Base-by-base conservation (phyloP, 2,888 invertebrate species). In the Frankliniella fusca region DNA sequence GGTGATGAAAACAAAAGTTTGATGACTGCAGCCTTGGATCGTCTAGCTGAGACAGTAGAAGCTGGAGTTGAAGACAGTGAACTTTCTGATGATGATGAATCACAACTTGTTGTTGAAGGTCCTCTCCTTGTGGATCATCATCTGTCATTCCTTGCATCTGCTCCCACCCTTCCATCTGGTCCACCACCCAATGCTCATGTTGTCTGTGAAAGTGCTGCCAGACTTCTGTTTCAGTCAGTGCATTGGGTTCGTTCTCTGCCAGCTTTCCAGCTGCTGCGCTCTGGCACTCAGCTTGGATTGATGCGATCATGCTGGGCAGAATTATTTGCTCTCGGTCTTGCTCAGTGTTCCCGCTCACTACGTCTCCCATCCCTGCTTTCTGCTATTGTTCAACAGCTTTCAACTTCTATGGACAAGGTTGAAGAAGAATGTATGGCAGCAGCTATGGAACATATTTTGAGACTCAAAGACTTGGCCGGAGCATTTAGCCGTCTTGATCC, bases 161-260 rank as follows among this genome's bases (percentile, higher is more conserved):
- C 92, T 48, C 93, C 95, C 10, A 93, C 95, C 85, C 95, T 97
- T 20, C 92, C 95, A n/a, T 96, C 95, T 23, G 70, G 70, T 2
- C 27, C 70, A 23, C 70, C 70, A 89, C 91, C 97, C 86, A 96
- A 97, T 85, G 93, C 96, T 86, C 97, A 98, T 89, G 97, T 96
- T 86, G 95, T 96, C 81, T 98, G 97, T 89, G 98, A 99, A 90
- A 96, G 95, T 85, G 97, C 97, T 48, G 97, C 98, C 3, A 90
- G 98, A 81, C 91, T 99, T 82, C 91, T 99, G 83, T 97, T 97
- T 87, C 92, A 97, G 15, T 93, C 94, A 20, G 94, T 97, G 83
- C 94, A 97, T 86, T 98, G 98, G 97, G 92, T 96, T 81, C 91
- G 94, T 85, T 94, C 94, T 85, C 92, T 97, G 85, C 93, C 94